Percentiles rank a stretch among this genome's conserved stretches.
phyloP scores from a whole-genome alignment of 2,888 invertebrate species.

The Nomada fucata region DNA sequence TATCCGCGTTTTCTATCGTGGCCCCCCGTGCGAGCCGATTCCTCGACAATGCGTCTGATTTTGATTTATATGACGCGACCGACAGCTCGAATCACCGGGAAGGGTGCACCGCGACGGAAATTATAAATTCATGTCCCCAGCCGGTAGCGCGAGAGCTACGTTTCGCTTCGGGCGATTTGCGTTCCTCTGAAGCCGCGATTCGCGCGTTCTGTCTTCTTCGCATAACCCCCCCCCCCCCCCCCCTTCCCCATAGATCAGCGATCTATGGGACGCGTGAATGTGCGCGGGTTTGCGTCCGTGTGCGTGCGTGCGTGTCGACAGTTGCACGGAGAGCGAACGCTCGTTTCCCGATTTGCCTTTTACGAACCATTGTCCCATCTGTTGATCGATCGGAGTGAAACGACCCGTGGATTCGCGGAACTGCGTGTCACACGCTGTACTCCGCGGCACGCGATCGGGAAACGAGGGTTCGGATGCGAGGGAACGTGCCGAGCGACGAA shows the following conservation, averaged over 20 bases:
- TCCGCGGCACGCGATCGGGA: too few species aligned
- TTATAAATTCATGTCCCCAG: constrained; percentile 82
- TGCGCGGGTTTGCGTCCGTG: too few species aligned
- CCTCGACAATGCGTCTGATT: constrained; percentile 81
- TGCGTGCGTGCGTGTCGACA: too few species aligned
- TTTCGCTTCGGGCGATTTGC: constrained; percentile 76
- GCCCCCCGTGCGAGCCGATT: constrained; percentile 38
- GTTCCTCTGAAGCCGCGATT: constrained; percentile 56
- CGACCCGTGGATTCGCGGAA: constrained; percentile 6
- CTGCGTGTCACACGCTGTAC: too few species aligned
- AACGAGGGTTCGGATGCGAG: background rate
- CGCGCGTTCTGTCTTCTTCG: constrained; percentile 41
- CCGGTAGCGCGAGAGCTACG: constrained; percentile 24
- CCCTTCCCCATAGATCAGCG: background rate
- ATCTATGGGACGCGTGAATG: too few species aligned
- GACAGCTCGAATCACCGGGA: constrained; percentile 77
- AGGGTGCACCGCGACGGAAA: constrained; percentile 76
- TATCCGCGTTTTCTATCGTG: constrained; percentile 43
- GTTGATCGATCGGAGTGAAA: constrained; percentile 28
- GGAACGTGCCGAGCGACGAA: background rate
- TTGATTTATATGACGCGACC: constrained; percentile 84
- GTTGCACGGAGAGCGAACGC: background rate
- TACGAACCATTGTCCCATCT: constrained; percentile 25
- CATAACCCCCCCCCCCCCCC: constrained; percentile 6
- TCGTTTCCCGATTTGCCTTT: constrained; percentile 24